Percentiles rank a stretch among this genome's conserved stretches.
Evolutionary conservation across 1,140 invertebrate species (phyloP).

Genomic region (Neuroterus valhalla): DNA sequence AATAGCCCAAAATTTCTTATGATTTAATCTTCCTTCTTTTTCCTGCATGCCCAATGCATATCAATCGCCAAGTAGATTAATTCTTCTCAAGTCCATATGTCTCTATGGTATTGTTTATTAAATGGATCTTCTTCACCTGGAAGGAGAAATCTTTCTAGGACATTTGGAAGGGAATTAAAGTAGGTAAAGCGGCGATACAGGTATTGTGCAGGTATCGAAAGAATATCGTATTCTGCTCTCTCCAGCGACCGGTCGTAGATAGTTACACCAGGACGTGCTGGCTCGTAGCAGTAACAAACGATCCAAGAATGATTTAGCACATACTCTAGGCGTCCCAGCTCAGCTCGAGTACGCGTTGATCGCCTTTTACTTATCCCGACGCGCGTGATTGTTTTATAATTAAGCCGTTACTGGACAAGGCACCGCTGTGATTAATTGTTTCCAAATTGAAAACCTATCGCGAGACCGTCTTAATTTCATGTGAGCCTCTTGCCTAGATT

Average conservation of each 20-base stretch:
- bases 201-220: neutral
- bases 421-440: conserved; percentile 72
- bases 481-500: neutral
- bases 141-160: too few species aligned
- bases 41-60: too few species aligned
- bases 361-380: conserved; percentile 60
- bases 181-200: neutral
- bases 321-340: conserved; percentile 57
- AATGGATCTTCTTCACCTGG: too few species aligned
- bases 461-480: conserved; percentile 69
- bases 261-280: conserved; percentile 55
- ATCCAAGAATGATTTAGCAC: conserved; percentile 74
- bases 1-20: too few species aligned
- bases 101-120: too few species aligned
- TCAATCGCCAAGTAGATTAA: too few species aligned
- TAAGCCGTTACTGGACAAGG: conserved; percentile 71
- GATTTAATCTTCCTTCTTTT: too few species aligned
- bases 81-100: too few species aligned
- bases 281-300: conserved; percentile 70
- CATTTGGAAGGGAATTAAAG: neutral
- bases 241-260: conserved; percentile 39
- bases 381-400: conserved; percentile 75
- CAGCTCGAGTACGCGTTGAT: conserved; percentile 48
- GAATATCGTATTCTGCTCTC: neutral
- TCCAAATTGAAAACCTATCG: conserved; percentile 74